Evolutionary conservation across 35 echinoderm and acorn worm genomes (phyloP), one percentile per base, ranked within the genome.

Genomic region (Ophiothrix spiculata): DNA sequence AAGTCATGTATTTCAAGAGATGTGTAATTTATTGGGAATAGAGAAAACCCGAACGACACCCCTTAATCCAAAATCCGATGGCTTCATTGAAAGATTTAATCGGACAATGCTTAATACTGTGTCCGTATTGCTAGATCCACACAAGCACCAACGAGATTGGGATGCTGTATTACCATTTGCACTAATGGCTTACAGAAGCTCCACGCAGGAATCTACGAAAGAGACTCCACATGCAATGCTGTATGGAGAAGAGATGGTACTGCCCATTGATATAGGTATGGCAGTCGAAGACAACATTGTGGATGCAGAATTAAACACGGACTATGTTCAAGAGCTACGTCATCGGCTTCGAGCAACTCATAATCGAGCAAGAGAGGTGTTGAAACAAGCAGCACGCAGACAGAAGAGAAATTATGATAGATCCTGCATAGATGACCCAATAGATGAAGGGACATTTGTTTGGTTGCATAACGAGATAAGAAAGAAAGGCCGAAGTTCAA

Each of bases 81-180:
- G 90, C 10, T 69, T 89, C 23, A 79, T 92, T 31, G 90, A 91
- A 49, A 39, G 84, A 34, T 91, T 91, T 54, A 91, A 91, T 36
- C 31, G 82, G 17, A 86, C 83, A 15, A 69, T 87, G 23, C 46
- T 33, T 10, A 79, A 41, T 16, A 79, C 76, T 16, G 37, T 87
- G 0, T 23, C 85, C 4, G 39, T 77, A 29, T 37, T 87, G 38
- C 46, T 45, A 25, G 28, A 87, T 90, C 8, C 8, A 54, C 45
- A 54, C 21, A 35, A 76, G 23, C 64, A 54, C n/a, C 45, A 54
- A 54, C 8, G 45, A 54, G 45, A 54, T 54, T 54, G 45, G 45
- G 45, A 54, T 21, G 45, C 21, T 54, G 45, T 77, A 6, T 37
- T 78, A 3, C 79, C 79, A 28, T 81, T 37, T n/a, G 87, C 87